Conservation (phyloP, 1,140 invertebrate species). For the Globodera ellingtonae region DNA sequence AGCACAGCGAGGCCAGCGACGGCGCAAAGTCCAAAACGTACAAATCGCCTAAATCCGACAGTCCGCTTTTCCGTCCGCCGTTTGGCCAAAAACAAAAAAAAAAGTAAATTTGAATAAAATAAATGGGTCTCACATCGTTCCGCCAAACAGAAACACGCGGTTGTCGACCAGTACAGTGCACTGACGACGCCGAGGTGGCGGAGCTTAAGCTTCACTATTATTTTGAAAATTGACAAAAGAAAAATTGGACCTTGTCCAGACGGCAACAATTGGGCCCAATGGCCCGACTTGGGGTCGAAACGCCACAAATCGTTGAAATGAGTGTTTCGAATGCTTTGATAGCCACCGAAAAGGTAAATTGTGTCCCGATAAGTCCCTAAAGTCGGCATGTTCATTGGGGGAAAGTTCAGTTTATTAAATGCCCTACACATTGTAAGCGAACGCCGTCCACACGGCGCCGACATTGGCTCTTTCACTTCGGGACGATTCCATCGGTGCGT, state of each 20-base stretch:
- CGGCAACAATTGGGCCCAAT: conserved; percentile 54
- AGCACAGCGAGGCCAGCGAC: conserved; percentile 30
- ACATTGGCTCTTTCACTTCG: conserved; percentile 66
- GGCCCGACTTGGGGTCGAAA: conserved; percentile 69
- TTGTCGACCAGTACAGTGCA: conserved; percentile 76
- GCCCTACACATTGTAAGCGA: conserved; percentile 83
- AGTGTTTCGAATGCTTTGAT: conserved; percentile 74
- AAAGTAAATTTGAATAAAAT: neutral
- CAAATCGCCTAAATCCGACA: conserved; percentile 46
- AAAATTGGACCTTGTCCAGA: conserved; percentile 17
- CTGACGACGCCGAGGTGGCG: conserved; percentile 76
- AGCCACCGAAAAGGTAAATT: conserved; percentile 85
- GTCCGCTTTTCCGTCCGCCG: conserved; percentile 25
- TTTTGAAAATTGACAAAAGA: neutral
- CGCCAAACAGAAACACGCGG: conserved; percentile 80
- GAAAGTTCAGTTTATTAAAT: conserved; percentile 53
- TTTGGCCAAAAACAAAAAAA: conserved; percentile 39
- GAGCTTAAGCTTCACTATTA: conserved; percentile 55
- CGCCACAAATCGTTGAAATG: conserved; percentile 82
- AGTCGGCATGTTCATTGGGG: conserved; percentile 24
- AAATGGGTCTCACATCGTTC: conserved; percentile 72
- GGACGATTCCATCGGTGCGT: conserved; percentile 74
- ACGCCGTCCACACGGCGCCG: conserved; percentile 75
- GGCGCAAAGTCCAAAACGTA: conserved; percentile 45
- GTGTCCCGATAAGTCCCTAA: conserved; percentile 76